These are phyloP conservation scores for Ellobium chinense DNA, from an alignment of 2,888 invertebrate genomes.

Conservation along the genomic window DNA sequence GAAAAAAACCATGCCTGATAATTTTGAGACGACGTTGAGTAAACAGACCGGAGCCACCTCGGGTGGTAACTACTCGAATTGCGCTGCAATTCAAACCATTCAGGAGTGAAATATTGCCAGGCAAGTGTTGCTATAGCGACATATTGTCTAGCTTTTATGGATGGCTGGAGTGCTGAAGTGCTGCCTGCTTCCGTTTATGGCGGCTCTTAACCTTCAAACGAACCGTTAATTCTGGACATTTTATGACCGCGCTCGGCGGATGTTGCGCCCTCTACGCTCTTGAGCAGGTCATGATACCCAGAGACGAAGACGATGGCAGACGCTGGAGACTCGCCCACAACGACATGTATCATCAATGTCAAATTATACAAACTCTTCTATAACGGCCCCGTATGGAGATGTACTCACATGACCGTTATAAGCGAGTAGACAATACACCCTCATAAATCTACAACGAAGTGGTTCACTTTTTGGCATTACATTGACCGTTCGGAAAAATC, in stretches of 20 bases:
- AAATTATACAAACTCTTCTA: too few species aligned
- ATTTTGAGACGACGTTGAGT: background rate
- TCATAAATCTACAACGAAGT: too few species aligned
- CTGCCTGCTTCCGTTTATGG: constrained; percentile 11
- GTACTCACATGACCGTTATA: too few species aligned
- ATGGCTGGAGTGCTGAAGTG: background rate
- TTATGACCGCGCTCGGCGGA: background rate
- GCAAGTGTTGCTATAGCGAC: constrained; percentile 21
- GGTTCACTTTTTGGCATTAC: too few species aligned
- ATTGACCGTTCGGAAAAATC: too few species aligned
- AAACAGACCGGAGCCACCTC: background rate
- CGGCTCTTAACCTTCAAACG: constrained; percentile 12
- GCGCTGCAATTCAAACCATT: background rate
- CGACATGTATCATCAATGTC: too few species aligned
- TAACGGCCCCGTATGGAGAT: too few species aligned
- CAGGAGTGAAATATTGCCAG: background rate
- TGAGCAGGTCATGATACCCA: background rate
- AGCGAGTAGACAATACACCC: too few species aligned
- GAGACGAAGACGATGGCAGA: background rate
- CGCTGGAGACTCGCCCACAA: too few species aligned
- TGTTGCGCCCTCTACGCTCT: background rate
- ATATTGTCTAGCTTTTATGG: constrained; percentile 28
- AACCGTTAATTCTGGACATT: constrained; percentile 16
- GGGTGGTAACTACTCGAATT: background rate
- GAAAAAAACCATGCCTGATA: background rate